Evolutionary conservation across 2,113 vertebrate genomes (phyloP).

Genomic region (Synchiropus splendidus): DNA sequence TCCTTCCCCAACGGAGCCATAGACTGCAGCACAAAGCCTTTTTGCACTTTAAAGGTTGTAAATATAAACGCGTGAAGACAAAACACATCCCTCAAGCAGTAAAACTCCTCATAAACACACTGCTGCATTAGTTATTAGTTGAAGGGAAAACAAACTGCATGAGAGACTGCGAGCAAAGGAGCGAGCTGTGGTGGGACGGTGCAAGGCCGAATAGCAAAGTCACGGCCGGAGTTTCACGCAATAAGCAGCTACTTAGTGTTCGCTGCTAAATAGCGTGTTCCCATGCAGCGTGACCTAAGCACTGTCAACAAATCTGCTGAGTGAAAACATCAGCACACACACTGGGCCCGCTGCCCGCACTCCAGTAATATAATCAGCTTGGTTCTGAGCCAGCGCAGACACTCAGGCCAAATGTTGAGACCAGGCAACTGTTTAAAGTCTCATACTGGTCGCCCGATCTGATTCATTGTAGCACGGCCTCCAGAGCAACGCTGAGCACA

Average conservation of each 20-base stretch:
- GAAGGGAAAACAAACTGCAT: too few species aligned
- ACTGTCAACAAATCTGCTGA: constrained; percentile 36
- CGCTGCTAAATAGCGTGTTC: constrained; percentile 32
- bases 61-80: too few species aligned
- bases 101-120: too few species aligned
- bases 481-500: too few species aligned
- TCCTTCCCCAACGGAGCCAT: too few species aligned
- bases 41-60: too few species aligned
- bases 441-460: constrained; percentile 22
- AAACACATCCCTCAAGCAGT: too few species aligned
- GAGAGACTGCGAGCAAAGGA: too few species aligned
- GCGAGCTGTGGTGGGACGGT: constrained; percentile 14
- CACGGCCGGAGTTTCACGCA: constrained; percentile 27
- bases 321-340: constrained; percentile 37
- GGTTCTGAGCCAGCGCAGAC: constrained; percentile 23
- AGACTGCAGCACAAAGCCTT: too few species aligned
- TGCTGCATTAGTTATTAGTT: too few species aligned
- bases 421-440: constrained; percentile 14
- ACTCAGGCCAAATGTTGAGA: constrained; percentile 35
- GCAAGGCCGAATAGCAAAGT: constrained; percentile 16
- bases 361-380: constrained; percentile 40
- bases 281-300: constrained; percentile 37
- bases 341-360: constrained; percentile 28
- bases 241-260: constrained; percentile 23
- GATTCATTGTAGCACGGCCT: constrained; percentile 7